phyloP scores from a whole-genome alignment of 2,797 vertebrate genomes.

The Orientallactaga sibirica region DNA sequence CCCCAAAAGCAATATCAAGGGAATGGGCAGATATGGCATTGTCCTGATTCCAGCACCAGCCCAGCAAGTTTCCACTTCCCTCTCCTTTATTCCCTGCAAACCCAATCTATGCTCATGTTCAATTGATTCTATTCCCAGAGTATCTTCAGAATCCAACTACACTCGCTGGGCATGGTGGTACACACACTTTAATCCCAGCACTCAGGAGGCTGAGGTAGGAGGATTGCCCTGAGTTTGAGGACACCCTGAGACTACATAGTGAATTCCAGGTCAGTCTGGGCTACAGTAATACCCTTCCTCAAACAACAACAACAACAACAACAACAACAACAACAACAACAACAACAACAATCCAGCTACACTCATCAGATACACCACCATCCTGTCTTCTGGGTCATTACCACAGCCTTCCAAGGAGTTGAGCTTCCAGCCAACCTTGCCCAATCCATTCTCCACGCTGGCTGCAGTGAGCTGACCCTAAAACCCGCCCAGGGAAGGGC shows the following conservation, averaged over 20 bases:
- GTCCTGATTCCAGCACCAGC: background rate
- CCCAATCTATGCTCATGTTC: background rate
- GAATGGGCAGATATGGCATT: background rate
- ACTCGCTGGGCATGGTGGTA: background rate
- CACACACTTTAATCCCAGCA: too few relatives aligned
- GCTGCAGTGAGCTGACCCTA: background rate
- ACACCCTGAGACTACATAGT: too few relatives aligned
- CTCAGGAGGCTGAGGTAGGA: too few relatives aligned
- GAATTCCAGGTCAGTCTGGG: too few relatives aligned
- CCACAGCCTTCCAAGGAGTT: conserved; percentile 1
- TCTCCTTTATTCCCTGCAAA: background rate
- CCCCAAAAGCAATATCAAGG: background rate
- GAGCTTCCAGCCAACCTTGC: background rate
- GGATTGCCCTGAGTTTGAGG: too few relatives aligned
- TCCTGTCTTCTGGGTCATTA: background rate
- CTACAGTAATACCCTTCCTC: too few relatives aligned
- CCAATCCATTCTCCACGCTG: background rate
- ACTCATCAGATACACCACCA: background rate
- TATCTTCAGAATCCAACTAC: background rate
- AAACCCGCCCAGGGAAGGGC: background rate
- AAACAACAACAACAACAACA: too few relatives aligned
- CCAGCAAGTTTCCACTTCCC: background rate
- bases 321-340: too few relatives aligned
- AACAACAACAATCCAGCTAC: background rate
- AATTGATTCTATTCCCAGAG: background rate